Evolutionary conservation across 2,797 vertebrate genomes (phyloP), one percentile per base, ranked within the genome.

Genomic region (Epinephelus malabaricus): DNA sequence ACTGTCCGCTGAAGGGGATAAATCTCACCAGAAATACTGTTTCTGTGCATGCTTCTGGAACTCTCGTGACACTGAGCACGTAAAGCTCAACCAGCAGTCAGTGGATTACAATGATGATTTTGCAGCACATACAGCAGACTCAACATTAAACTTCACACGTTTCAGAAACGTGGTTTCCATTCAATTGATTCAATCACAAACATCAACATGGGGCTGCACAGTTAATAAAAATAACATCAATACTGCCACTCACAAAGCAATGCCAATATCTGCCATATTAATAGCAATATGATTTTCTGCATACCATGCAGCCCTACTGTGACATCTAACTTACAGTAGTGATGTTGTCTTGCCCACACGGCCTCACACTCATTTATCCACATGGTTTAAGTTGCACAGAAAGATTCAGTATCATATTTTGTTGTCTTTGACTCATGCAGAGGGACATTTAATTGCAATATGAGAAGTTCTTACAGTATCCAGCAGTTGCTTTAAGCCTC

Each of bases 1-100:
- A 50, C 50, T 64, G 67, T 67, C 77, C 17, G 46, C 49, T 53
- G 38, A 46, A 46, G 56, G 27, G 23, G 63, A 74, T 58, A 47
- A 34, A 75, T 46, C n/a, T 9, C 63, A 61, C 25, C 6, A 25
- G 21, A 69, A 64, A 71, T 25, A 17, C 51, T 40, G 59, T 54
- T 77, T 61, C 30, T 58, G 23, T 72, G 43, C 11, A 40, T 21
- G 63, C 50, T 53, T 69, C 23, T 54, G 11, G 49, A 47, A 46
- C 14, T 55, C 58, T n/a, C 6, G 46, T 21, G 34, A 43, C 30
- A 40, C 2, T 3, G 34, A 34, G 34, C 47, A 50, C 3, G 49
- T 67, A 18, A 64, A 30, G 9, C 8, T 2, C 10, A 70, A 25
- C 10, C 17, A 30, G 53, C 58, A 46, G 30, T 50, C 45, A 76